These are phyloP conservation scores for Cephus cinctus DNA, from an alignment of 1,140 invertebrate species.

Conservation along the genomic window DNA sequence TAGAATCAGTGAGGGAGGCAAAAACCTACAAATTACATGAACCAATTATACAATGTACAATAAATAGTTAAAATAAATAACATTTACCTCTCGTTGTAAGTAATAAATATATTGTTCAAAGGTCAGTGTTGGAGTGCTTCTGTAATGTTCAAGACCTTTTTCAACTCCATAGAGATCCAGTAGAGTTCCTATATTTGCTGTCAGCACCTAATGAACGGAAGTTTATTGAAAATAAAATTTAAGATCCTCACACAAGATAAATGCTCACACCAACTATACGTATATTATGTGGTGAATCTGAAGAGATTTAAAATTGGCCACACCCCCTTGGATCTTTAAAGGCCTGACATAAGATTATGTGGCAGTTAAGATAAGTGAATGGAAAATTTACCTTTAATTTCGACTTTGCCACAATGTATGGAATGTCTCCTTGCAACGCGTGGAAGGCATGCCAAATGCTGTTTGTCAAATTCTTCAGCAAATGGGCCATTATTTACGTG, in stretches of 20 bases:
- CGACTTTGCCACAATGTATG: constrained; percentile 67
- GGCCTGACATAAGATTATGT: background rate
- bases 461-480: constrained; percentile 70
- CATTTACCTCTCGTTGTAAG: constrained; percentile 67
- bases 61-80: background rate
- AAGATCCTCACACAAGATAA: background rate
- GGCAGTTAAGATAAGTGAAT: too few relatives aligned
- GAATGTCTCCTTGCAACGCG: constrained; percentile 62
- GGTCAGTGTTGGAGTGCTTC: constrained; percentile 65
- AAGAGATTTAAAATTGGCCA: constrained; percentile 4
- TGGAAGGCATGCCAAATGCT: constrained; percentile 77
- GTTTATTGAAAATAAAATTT: constrained; percentile 3
- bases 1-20: constrained; percentile 42
- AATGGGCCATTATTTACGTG: constrained; percentile 59
- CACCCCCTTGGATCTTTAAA: too few relatives aligned
- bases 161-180: constrained; percentile 74
- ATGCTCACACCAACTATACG: constrained; percentile 3
- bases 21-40: constrained; percentile 33
- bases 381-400: constrained; percentile 74
- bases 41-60: background rate
- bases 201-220: constrained; percentile 64
- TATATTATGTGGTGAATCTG: background rate
- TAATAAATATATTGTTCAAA: constrained; percentile 76
- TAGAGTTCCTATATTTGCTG: constrained; percentile 70
- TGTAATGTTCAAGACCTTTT: constrained; percentile 73